These are phyloP conservation scores for Thoracochromis brauschi DNA, from an alignment of 2,113 vertebrate species.

Conservation along the genomic window DNA sequence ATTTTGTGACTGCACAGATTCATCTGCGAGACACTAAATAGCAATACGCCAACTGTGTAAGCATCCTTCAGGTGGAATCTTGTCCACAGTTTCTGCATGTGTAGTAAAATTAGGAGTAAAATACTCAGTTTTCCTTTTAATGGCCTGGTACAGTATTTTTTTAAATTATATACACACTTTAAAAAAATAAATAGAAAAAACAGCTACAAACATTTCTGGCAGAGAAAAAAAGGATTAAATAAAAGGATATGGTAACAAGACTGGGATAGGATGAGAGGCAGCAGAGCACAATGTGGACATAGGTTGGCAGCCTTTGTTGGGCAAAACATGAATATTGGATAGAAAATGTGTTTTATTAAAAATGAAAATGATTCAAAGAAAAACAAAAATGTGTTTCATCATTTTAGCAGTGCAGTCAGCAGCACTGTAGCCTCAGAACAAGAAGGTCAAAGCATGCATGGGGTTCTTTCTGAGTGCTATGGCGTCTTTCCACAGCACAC, in stretches of 20 bases:
- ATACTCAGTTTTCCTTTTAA: accelerated
- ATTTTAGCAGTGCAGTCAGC: not conserved
- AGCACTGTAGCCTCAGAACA: not conserved
- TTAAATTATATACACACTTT: accelerated
- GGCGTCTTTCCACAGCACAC: not conserved
- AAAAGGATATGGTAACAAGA: not conserved
- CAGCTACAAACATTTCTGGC: not conserved
- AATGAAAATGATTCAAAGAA: not conserved
- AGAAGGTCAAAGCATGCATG: not conserved
- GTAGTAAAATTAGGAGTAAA: accelerated
- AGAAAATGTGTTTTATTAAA: not conserved
- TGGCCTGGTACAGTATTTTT: not conserved
- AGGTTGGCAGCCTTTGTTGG: not conserved
- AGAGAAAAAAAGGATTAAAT: not conserved
- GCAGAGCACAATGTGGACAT: not conserved
- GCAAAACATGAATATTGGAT: not conserved
- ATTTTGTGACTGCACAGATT: not conserved
- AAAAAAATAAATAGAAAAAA: not conserved
- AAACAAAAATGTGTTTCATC: not conserved
- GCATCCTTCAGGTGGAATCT: not conserved
- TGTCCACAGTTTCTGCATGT: not conserved
- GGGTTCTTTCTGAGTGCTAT: not conserved
- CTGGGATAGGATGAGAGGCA: not conserved
- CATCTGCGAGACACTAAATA: accelerated
- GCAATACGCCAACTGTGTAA: accelerated